Evolutionary conservation across 2,888 invertebrate genomes (phyloP).

Genomic region (Drosophila colorata): DNA sequence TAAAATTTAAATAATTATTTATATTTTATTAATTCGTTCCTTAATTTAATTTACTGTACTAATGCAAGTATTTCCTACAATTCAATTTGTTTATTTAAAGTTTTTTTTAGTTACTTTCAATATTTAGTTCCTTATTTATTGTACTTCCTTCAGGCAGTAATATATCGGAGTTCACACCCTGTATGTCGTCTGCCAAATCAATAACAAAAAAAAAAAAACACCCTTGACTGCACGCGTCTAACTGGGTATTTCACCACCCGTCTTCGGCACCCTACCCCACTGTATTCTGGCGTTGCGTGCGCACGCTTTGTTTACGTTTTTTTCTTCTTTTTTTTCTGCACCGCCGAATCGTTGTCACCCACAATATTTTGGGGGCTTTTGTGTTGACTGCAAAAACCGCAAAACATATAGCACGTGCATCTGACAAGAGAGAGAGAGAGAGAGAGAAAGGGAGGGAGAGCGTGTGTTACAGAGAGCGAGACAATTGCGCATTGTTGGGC

Average conservation of each 20-base stretch:
- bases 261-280: slow-evolving; percentile 69
- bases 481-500: slow-evolving; percentile 30
- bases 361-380: slow-evolving; percentile 61
- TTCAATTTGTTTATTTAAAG: too few species aligned
- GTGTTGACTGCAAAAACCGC: slow-evolving; percentile 67
- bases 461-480: slow-evolving; percentile 17
- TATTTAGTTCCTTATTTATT: background rate
- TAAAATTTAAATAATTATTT: too few species aligned
- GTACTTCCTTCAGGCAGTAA: background rate
- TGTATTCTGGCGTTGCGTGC: slow-evolving; percentile 67
- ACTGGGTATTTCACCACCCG: slow-evolving; percentile 36
- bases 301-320: slow-evolving; percentile 80
- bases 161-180: slow-evolving; percentile 57
- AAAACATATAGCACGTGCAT: slow-evolving; percentile 71
- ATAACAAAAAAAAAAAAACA: slow-evolving; percentile 67
- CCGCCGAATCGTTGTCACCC: slow-evolving; percentile 44
- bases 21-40: too few species aligned
- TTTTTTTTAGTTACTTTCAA: background rate
- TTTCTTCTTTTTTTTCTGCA: slow-evolving; percentile 28
- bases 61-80: too few species aligned
- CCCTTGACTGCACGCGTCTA: slow-evolving; percentile 42
- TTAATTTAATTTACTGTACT: too few species aligned
- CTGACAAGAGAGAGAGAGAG: slow-evolving; percentile 10
- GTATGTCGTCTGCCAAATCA: slow-evolving; percentile 69
- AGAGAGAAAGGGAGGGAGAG: slow-evolving; percentile 18